A percentile compares a stretch with the other conserved stretches of the same genome.
These are phyloP conservation scores for Calephelis perditalis DNA, from an alignment of 2,888 invertebrate species.

Conservation along the genomic window DNA sequence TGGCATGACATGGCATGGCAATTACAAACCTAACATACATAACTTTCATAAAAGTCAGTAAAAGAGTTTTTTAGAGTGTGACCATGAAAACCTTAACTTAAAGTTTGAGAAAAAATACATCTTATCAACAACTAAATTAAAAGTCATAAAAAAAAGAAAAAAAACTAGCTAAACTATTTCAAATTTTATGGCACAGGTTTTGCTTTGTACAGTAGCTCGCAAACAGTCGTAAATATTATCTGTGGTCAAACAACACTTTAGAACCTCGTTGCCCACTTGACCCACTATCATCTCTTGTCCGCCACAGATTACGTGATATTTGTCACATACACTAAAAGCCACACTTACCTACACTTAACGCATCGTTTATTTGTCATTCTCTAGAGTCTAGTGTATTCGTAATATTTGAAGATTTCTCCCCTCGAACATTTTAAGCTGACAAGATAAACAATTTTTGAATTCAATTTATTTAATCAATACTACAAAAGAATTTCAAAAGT, in stretches of 20 bases:
- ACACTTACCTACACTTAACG: slow-evolving; percentile 7
- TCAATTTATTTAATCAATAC: no score
- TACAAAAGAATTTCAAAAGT: no score
- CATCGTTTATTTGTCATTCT: slow-evolving; percentile 3
- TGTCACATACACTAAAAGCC: slow-evolving; percentile 5
- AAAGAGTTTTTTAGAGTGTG: no score
- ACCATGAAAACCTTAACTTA: no score
- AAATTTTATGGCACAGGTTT: neutral
- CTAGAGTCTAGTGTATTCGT: slow-evolving; percentile 4
- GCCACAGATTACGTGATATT: slow-evolving; percentile 7
- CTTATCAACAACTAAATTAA: no score
- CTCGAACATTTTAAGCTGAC: slow-evolving; percentile 1
- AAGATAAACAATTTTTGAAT: no score
- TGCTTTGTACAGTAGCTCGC: slow-evolving; percentile 4
- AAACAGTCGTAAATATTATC: slow-evolving; percentile 8
- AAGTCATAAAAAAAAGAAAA: no score
- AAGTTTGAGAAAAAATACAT: no score
- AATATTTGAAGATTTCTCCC: slow-evolving; percentile 8
- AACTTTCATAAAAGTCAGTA: no score
- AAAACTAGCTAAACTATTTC: neutral
- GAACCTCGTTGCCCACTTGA: neutral
- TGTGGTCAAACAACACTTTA: slow-evolving; percentile 12
- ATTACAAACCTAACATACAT: no score
- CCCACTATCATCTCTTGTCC: neutral
- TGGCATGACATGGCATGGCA: no score